phyloP scores from a whole-genome alignment of 1,140 invertebrate species.

The Papilio helenus region DNA sequence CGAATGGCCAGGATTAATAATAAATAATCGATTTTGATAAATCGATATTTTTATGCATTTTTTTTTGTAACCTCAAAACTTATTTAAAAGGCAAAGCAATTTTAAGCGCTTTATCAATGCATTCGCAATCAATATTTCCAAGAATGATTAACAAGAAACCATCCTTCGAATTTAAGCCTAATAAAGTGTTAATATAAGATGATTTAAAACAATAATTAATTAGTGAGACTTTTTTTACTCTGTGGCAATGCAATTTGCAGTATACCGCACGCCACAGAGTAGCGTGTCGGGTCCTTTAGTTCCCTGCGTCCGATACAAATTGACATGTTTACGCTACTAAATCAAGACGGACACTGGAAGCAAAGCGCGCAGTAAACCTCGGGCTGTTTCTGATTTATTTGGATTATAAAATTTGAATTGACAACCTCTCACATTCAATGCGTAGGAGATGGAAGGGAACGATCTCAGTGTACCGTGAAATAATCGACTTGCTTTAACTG shows the following conservation, averaged over 20 bases:
- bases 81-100: background rate
- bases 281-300: slow-evolving; percentile 49
- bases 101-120: slow-evolving; percentile 1
- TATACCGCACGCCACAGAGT: slow-evolving; percentile 65
- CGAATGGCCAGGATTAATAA: background rate
- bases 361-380: slow-evolving; percentile 43
- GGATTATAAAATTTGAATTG: slow-evolving; percentile 57
- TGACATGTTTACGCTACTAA: slow-evolving; percentile 66
- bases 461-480: background rate
- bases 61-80: background rate
- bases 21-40: background rate
- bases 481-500: background rate
- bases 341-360: slow-evolving; percentile 52
- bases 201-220: slow-evolving; percentile 5
- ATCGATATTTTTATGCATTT: background rate
- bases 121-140: background rate
- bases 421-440: slow-evolving; percentile 46
- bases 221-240: slow-evolving; percentile 37
- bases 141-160: slow-evolving; percentile 14
- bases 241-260: slow-evolving; percentile 50
- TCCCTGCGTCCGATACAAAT: slow-evolving; percentile 56
- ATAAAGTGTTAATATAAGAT: slow-evolving; percentile 10
- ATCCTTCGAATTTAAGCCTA: background rate
- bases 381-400: slow-evolving; percentile 56
- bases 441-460: background rate